A percentile compares a stretch with the other conserved stretches of the same genome.
Conservation (phyloP, 2,113 vertebrate species). For the Embiotoca jacksoni region DNA sequence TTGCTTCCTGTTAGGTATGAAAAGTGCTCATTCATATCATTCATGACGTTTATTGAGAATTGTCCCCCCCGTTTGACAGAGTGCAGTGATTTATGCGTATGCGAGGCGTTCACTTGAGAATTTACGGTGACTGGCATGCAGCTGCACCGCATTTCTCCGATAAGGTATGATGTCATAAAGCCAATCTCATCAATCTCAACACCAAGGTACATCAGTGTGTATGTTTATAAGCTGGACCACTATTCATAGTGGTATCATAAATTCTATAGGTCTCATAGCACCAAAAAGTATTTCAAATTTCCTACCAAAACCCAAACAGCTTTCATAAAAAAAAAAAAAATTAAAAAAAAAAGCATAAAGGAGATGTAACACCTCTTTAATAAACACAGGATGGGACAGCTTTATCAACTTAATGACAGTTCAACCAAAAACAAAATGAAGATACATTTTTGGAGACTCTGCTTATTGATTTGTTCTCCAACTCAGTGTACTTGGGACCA, state of each 20-base stretch:
- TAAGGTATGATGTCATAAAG: neutral
- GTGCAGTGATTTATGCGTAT: conserved; percentile 10
- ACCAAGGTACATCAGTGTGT: neutral
- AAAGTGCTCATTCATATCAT: conserved; percentile 5
- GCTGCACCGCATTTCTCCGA: neutral
- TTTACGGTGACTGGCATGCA: neutral
- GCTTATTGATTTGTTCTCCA: neutral
- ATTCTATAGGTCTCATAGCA: neutral
- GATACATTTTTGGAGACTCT: neutral
- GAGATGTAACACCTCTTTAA: too few species aligned
- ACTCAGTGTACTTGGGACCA: conserved; percentile 23
- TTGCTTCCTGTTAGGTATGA: neutral
- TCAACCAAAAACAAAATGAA: neutral
- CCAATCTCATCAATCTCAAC: neutral
- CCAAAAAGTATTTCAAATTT: too few species aligned
- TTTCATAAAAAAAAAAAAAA: too few species aligned
- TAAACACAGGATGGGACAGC: too few species aligned
- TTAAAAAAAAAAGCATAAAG: too few species aligned
- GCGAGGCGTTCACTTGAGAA: neutral
- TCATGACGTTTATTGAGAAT: conserved; percentile 35
- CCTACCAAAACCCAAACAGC: too few species aligned
- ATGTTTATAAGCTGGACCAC: neutral
- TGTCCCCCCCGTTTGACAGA: neutral
- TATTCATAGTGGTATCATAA: neutral
- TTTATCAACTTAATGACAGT: neutral